Conservation (phyloP, 1,140 invertebrate species). For the Solenopsis fugax region DNA sequence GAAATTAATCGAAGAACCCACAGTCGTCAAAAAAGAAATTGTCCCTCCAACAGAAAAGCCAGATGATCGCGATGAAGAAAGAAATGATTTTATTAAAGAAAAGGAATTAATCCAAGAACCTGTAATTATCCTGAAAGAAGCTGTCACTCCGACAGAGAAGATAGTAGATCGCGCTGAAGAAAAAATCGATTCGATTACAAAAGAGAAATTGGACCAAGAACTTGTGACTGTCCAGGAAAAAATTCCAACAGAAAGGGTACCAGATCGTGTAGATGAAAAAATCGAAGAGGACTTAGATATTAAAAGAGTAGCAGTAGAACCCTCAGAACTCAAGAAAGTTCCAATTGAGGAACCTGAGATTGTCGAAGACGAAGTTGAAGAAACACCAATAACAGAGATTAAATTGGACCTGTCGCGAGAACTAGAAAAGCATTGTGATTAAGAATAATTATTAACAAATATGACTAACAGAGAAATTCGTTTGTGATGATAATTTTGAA, state of each 20-base stretch:
- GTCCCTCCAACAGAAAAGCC: background rate
- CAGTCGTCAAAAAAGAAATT: background rate
- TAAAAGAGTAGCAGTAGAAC: background rate
- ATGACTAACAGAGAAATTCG: background rate
- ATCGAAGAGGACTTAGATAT: background rate
- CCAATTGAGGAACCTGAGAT: background rate
- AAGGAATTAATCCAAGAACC: background rate
- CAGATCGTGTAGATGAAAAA: background rate
- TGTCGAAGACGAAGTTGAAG: background rate
- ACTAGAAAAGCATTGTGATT: constrained; percentile 27
- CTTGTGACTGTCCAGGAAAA: background rate
- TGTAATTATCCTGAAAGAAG: background rate
- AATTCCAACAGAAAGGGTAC: background rate
- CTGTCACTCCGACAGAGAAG: background rate
- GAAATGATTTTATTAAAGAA: background rate
- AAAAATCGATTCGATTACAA: constrained; percentile 13
- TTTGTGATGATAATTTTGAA: background rate
- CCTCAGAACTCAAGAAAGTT: background rate
- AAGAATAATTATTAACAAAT: constrained; percentile 2
- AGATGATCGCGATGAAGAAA: background rate
- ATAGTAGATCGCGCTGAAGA: background rate
- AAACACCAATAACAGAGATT: background rate
- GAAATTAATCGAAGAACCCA: background rate
- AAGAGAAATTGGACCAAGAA: background rate
- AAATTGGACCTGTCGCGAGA: background rate